Percentiles rank a stretch among this genome's conserved stretches.
phyloP scores from a whole-genome alignment of 2,888 invertebrate species.

The Proisotoma minuta region DNA sequence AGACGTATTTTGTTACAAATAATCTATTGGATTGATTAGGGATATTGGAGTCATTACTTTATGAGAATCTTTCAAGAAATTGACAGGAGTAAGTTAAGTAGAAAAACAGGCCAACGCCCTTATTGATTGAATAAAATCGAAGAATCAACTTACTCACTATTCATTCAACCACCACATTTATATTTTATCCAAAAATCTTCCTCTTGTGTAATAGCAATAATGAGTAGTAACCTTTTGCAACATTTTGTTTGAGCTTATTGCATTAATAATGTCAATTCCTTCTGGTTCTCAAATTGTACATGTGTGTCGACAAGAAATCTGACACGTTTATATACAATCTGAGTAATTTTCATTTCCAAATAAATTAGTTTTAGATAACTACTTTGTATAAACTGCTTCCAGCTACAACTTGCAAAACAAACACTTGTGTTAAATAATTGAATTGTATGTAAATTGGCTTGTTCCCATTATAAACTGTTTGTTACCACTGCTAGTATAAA shows the following conservation, averaged over 20 bases:
- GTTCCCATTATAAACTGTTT: too few species aligned
- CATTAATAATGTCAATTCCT: conserved; percentile 38
- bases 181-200: too few species aligned
- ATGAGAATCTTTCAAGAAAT: conserved; percentile 22
- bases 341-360: background rate
- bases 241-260: too few species aligned
- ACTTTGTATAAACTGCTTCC: conserved; percentile 1
- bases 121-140: conserved; percentile 42
- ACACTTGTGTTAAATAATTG: conserved; percentile 11
- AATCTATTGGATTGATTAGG: too few species aligned
- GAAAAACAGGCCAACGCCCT: conserved; percentile 44
- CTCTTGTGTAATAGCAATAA: too few species aligned
- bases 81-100: conserved; percentile 26
- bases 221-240: background rate
- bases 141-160: conserved; percentile 6
- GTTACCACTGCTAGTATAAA: too few species aligned
- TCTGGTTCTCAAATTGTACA: background rate
- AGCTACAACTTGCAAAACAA: background rate
- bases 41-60: conserved; percentile 13
- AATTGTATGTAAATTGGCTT: conserved; percentile 10
- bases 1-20: too few species aligned
- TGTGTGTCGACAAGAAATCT: conserved; percentile 10
- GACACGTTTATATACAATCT: conserved; percentile 6
- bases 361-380: conserved; percentile 7
- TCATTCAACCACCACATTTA: background rate